Evolutionary conservation across 2,888 invertebrate genomes (phyloP).

Genomic region (Metacarcinus magister): DNA sequence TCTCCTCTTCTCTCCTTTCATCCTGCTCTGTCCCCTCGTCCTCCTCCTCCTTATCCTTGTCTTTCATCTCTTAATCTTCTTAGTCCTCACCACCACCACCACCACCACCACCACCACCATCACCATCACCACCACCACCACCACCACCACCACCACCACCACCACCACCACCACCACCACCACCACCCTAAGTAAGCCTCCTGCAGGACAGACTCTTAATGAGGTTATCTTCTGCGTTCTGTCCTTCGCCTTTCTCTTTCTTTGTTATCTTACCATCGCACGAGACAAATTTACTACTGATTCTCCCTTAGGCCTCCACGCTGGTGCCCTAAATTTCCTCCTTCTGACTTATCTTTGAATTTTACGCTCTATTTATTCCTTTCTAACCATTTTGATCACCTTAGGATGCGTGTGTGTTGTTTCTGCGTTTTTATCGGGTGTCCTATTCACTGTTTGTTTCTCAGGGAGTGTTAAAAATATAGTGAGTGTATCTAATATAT

Average conservation of each 20-base stretch:
- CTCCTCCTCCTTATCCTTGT: background rate
- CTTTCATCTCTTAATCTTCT: background rate
- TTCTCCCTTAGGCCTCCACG: background rate
- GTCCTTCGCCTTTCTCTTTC: background rate
- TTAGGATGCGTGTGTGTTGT: background rate
- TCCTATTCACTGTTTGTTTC: background rate
- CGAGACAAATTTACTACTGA: background rate
- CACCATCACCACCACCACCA: background rate
- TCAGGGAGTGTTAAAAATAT: background rate
- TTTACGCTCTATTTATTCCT: background rate
- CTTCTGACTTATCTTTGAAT: background rate
- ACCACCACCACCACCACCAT: background rate
- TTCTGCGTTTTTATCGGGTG: background rate
- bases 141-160: background rate
- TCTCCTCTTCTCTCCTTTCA: background rate
- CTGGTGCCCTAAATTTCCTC: background rate
- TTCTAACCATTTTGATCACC: background rate
- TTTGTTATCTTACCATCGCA: background rate
- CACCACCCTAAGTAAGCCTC: background rate
- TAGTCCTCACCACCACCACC: background rate
- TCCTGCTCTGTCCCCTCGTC: background rate
- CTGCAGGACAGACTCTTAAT: background rate
- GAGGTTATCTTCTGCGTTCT: background rate
- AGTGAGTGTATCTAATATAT: background rate
- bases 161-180: background rate